These are phyloP conservation scores for Drosophila eugracilis DNA, from an alignment of 1,140 invertebrate genomes.

Conservation along the genomic window DNA sequence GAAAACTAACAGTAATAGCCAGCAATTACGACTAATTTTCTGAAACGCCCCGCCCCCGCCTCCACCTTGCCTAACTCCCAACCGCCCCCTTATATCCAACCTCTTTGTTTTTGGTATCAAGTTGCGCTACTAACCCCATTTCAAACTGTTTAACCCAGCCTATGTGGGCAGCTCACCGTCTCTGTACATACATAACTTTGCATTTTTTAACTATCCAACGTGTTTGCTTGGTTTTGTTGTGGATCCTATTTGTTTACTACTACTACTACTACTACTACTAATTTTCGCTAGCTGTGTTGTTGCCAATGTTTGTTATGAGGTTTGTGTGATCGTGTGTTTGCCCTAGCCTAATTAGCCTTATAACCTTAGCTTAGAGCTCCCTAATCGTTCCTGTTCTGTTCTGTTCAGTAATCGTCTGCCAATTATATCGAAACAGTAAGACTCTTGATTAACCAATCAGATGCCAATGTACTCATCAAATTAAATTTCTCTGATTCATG, in stretches of 20 bases:
- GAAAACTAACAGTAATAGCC: conserved; percentile 37
- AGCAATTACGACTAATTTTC: conserved; percentile 56
- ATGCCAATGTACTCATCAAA: conserved; percentile 69
- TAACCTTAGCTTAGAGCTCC: conserved; percentile 31
- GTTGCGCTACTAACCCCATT: conserved; percentile 58
- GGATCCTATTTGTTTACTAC: conserved; percentile 37
- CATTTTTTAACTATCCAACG: conserved; percentile 42
- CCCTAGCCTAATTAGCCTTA: conserved; percentile 16
- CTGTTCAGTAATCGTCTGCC: conserved; percentile 42
- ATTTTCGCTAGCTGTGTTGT: conserved; percentile 55
- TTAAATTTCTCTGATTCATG: conserved; percentile 73
- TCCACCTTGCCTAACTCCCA: conserved; percentile 24
- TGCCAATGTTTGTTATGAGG: conserved; percentile 32
- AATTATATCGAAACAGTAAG: conserved; percentile 38
- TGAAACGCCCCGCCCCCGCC: conserved; percentile 35
- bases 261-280: too few species aligned
- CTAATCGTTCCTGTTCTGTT: conserved; percentile 36
- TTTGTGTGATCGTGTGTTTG: conserved; percentile 27
- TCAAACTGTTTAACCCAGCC: conserved; percentile 29
- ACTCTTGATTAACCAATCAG: conserved; percentile 31
- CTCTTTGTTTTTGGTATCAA: conserved; percentile 45
- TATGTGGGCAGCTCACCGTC: conserved; percentile 14
- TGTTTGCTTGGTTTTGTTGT: conserved; percentile 58
- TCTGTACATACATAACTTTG: conserved; percentile 19
- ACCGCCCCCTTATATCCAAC: conserved; percentile 4